A percentile compares a stretch with the other conserved stretches of the same genome.
Evolutionary conservation across 2,113 vertebrate species (phyloP).

Genomic region (Potamarius usumacintae): DNA sequence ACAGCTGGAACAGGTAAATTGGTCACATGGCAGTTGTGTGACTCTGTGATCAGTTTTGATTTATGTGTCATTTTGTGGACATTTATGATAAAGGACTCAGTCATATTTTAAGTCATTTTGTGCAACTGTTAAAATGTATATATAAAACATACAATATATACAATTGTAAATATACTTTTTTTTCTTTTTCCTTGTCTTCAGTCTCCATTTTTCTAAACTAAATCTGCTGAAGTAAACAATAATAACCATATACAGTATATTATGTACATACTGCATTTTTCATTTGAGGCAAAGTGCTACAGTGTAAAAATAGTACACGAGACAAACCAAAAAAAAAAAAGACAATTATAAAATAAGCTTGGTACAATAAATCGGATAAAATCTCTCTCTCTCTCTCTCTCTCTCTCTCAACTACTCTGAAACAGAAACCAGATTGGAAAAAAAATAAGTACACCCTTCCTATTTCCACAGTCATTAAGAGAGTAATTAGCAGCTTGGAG

Average conservation of each 20-base stretch:
- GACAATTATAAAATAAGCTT: not conserved
- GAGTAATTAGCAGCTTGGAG: too few relatives aligned
- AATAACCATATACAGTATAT: not conserved
- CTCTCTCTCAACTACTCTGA: not conserved
- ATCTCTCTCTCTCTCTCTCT: not conserved
- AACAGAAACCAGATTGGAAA: too few relatives aligned
- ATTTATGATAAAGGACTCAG: not conserved
- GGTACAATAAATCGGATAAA: not conserved
- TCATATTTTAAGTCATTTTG: slow-evolving; percentile 8
- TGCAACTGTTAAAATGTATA: slow-evolving; percentile 18
- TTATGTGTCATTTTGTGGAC: not conserved
- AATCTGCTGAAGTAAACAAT: not conserved
- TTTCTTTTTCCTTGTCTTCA: not conserved
- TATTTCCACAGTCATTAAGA: too few relatives aligned
- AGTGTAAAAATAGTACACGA: not conserved
- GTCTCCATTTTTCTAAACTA: not conserved
- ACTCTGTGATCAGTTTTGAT: not conserved
- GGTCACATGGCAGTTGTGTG: not conserved
- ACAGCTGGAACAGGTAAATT: not conserved
- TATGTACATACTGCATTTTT: not conserved
- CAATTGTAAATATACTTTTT: slow-evolving; percentile 13
- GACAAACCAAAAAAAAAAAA: not conserved
- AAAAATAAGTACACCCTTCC: too few relatives aligned
- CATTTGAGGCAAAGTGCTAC: not conserved
- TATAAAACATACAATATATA: not conserved